These are phyloP conservation scores for Pipistrellus nathusii DNA, from an alignment of 2,797 vertebrate species.

Conservation along the genomic window DNA sequence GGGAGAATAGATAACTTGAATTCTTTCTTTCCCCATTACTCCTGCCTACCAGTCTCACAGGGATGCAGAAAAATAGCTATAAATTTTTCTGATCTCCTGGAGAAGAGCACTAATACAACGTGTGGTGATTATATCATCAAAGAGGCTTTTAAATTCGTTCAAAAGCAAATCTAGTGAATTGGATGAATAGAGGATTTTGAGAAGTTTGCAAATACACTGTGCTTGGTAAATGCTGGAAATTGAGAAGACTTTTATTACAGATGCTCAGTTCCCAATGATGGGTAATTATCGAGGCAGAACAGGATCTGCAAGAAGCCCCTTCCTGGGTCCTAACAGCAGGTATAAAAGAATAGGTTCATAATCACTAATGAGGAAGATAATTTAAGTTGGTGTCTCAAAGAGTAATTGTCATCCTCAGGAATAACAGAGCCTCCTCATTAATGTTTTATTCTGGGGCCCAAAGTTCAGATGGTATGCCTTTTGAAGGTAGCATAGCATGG, in stretches of 20 bases:
- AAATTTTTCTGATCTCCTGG: not conserved
- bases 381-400: not conserved
- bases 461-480: constrained; percentile 21
- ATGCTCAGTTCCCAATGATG: not conserved
- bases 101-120: constrained; percentile 12
- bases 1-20: not conserved
- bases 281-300: not conserved
- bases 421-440: constrained; percentile 15
- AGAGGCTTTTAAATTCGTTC: constrained; percentile 34
- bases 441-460: constrained; percentile 40
- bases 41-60: not conserved
- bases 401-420: not conserved
- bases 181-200: not conserved
- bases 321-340: not conserved
- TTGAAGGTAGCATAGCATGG: constrained; percentile 41
- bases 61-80: not conserved
- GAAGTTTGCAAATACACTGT: not conserved
- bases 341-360: not conserved
- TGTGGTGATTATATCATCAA: constrained; percentile 23
- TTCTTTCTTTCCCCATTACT: not conserved
- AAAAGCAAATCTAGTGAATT: constrained; percentile 49
- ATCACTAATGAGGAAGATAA: not conserved
- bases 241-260: not conserved
- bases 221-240: not conserved
- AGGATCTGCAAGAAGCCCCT: not conserved